Conservation (phyloP, 2,888 invertebrate species). For the Tenodera sinensis region DNA sequence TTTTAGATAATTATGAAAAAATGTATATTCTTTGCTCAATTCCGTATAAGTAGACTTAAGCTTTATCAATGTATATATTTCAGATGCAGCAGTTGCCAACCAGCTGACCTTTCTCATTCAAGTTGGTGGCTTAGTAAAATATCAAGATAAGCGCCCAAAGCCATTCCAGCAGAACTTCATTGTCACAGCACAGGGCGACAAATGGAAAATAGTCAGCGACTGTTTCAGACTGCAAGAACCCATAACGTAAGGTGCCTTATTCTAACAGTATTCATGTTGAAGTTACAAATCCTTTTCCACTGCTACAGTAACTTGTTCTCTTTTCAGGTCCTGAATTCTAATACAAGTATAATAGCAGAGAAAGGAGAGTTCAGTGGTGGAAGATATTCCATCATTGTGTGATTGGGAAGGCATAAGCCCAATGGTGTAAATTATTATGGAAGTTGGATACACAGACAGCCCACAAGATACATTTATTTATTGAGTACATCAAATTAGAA, state of each 20-base stretch:
- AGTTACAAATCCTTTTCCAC: too few relatives aligned
- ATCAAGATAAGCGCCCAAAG: constrained; percentile 57
- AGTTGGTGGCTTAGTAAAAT: constrained; percentile 77
- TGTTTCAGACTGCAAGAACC: constrained; percentile 69
- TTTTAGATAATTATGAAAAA: background rate
- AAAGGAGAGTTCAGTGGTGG: too few relatives aligned
- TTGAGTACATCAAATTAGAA: background rate
- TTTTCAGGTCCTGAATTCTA: background rate
- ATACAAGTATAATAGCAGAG: background rate
- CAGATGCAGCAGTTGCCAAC: constrained; percentile 69
- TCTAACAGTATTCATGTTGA: background rate
- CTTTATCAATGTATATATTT: constrained; percentile 33
- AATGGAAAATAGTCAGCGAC: constrained; percentile 92
- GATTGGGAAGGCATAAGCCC: background rate
- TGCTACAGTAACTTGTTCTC: background rate
- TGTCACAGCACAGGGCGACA: constrained; percentile 81
- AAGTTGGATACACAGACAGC: background rate
- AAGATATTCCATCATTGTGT: background rate
- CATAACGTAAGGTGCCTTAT: background rate
- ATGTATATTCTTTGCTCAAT: background rate
- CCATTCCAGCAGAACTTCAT: constrained; percentile 83
- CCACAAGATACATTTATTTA: background rate
- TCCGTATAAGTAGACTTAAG: too few relatives aligned
- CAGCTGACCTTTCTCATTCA: constrained; percentile 80
- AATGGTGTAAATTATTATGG: background rate